Evolutionary conservation across 1,140 invertebrate genomes (phyloP).

Genomic region (Lethrus apterus): DNA sequence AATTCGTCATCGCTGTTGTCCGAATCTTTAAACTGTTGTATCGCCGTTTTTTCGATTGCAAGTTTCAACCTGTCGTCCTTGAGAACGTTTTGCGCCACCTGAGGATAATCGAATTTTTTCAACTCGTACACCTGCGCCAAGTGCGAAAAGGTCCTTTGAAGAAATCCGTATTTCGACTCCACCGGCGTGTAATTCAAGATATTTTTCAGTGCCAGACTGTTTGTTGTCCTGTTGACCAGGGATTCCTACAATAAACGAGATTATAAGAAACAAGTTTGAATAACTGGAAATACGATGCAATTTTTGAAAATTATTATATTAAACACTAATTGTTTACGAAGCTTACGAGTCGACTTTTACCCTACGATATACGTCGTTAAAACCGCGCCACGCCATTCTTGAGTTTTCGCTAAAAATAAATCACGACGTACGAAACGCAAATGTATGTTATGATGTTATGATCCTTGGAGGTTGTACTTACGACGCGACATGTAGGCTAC

Average conservation of each 20-base stretch:
- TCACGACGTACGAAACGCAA: too few relatives aligned
- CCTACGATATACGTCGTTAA: slow-evolving; percentile 12
- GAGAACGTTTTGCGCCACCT: slow-evolving; percentile 56
- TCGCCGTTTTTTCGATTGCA: slow-evolving; percentile 57
- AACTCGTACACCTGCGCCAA: slow-evolving; percentile 51
- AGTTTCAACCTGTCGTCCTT: slow-evolving; percentile 61
- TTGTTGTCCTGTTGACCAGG: slow-evolving; percentile 47
- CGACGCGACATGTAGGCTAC: too few relatives aligned
- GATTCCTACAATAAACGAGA: slow-evolving; percentile 46
- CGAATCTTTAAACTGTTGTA: slow-evolving; percentile 41
- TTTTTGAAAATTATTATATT: too few relatives aligned
- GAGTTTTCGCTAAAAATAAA: background rate
- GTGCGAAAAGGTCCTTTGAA: slow-evolving; percentile 55
- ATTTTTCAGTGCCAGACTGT: slow-evolving; percentile 51
- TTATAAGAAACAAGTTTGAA: slow-evolving; percentile 4
- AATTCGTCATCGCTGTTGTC: slow-evolving; percentile 42
- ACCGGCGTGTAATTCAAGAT: slow-evolving; percentile 54
- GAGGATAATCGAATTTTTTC: slow-evolving; percentile 54
- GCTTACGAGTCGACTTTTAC: too few relatives aligned
- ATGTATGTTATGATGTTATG: too few relatives aligned
- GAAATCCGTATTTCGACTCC: slow-evolving; percentile 45
- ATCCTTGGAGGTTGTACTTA: too few relatives aligned
- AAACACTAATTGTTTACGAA: too few relatives aligned
- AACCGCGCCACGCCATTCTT: slow-evolving; percentile 24
- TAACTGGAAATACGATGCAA: slow-evolving; percentile 9